These are phyloP conservation scores for Eira barbara DNA, from an alignment of 2,113 vertebrate genomes.

Conservation along the genomic window DNA sequence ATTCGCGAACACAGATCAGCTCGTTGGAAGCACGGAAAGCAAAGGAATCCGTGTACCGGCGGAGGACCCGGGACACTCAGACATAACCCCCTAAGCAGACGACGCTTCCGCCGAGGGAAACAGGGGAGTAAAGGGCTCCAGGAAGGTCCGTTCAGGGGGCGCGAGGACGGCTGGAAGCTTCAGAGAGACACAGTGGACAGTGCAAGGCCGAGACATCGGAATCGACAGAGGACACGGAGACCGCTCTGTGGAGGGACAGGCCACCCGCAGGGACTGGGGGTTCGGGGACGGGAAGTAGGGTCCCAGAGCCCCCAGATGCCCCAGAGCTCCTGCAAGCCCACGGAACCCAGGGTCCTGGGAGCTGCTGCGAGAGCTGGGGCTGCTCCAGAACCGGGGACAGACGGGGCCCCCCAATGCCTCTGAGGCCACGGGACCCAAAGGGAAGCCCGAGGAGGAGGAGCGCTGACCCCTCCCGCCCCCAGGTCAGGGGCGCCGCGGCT, in stretches of 20 bases:
- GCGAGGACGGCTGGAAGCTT: fast-evolving
- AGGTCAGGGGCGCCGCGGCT: too few species aligned
- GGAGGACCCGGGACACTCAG: too few species aligned
- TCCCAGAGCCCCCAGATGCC: not conserved
- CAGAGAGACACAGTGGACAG: fast-evolving
- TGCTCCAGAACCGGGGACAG: too few species aligned
- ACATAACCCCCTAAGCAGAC: fast-evolving
- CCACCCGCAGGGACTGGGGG: not conserved
- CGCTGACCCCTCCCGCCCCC: too few species aligned
- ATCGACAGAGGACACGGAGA: fast-evolving
- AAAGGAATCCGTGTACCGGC: too few species aligned
- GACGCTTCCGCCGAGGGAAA: not conserved
- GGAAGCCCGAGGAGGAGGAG: too few species aligned
- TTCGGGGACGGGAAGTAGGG: not conserved
- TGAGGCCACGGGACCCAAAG: too few species aligned
- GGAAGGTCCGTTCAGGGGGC: not conserved
- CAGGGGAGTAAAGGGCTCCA: not conserved
- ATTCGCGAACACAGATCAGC: not conserved
- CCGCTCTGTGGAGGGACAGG: not conserved
- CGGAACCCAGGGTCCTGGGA: not conserved
- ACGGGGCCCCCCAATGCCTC: too few species aligned
- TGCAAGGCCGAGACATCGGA: fast-evolving
- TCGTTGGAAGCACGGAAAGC: not conserved
- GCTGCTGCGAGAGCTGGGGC: too few species aligned
- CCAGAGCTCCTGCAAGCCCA: not conserved